Evolutionary conservation across 2,113 vertebrate species (phyloP).

Genomic region (Hippopotamus amphibius): DNA sequence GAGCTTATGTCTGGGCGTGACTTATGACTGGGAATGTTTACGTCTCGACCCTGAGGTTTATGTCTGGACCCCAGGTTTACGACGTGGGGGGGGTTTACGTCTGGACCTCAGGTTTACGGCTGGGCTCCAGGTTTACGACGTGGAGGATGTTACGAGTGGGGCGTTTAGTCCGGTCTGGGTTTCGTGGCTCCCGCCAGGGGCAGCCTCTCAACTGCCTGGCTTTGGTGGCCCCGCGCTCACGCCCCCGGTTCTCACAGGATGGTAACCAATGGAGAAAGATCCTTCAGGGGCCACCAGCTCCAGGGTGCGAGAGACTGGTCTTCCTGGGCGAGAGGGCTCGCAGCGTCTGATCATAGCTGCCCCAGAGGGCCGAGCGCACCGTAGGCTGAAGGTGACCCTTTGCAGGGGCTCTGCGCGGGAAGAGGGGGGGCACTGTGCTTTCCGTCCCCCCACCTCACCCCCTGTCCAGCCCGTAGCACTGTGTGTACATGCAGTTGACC

Average conservation of each 20-base stretch:
- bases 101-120: no score
- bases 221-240: neutral
- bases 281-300: neutral
- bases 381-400: neutral
- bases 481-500: neutral
- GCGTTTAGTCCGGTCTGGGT: neutral
- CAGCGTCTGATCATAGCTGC: neutral
- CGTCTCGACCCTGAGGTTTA: no score
- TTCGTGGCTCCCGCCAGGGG: neutral
- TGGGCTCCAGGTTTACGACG: neutral
- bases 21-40: no score
- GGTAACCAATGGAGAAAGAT: neutral
- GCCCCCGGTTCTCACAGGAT: neutral
- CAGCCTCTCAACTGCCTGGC: neutral
- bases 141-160: neutral
- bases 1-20: no score
- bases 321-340: neutral
- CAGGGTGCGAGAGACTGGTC: neutral
- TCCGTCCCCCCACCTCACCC: neutral
- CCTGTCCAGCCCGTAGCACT: neutral
- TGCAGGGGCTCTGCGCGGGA: neutral
- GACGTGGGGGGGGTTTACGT: no score
- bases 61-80: no score
- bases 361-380: neutral
- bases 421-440: accelerated